Conservation (phyloP, 2,113 vertebrate species). For the Hipposideros armiger region DNA sequence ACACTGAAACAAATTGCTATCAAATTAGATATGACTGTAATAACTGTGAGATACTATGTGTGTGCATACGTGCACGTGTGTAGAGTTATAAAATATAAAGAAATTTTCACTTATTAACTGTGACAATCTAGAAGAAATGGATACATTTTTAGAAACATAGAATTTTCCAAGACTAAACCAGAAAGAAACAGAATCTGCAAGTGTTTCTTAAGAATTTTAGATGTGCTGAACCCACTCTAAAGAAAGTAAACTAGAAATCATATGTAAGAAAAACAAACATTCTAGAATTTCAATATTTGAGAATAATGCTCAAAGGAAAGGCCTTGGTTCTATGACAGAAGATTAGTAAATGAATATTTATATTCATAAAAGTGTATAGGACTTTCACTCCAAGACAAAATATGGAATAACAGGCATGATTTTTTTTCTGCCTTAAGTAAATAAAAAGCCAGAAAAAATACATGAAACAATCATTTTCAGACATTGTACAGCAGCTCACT, state of each 20-base stretch:
- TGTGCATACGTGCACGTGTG: not conserved
- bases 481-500: not conserved
- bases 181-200: not conserved
- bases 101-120: not conserved
- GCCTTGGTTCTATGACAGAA: not conserved
- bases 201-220: slow-evolving; percentile 46
- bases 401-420: not conserved
- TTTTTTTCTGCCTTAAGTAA: not conserved
- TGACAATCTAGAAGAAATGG: no score
- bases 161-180: no score
- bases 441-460: slow-evolving; percentile 35
- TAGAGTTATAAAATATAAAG: not conserved
- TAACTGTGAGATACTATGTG: not conserved
- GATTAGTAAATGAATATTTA: not conserved
- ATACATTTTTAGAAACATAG: no score
- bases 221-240: not conserved
- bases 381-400: not conserved
- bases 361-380: not conserved
- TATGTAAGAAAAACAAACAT: not conserved
- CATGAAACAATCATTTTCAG: not conserved
- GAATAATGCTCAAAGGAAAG: not conserved
- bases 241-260: not conserved
- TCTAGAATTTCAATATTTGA: not conserved
- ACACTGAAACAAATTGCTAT: not conserved
- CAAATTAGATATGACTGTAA: not conserved